phyloP scores from a whole-genome alignment of 2,797 vertebrate species.

The Mus spretus region DNA sequence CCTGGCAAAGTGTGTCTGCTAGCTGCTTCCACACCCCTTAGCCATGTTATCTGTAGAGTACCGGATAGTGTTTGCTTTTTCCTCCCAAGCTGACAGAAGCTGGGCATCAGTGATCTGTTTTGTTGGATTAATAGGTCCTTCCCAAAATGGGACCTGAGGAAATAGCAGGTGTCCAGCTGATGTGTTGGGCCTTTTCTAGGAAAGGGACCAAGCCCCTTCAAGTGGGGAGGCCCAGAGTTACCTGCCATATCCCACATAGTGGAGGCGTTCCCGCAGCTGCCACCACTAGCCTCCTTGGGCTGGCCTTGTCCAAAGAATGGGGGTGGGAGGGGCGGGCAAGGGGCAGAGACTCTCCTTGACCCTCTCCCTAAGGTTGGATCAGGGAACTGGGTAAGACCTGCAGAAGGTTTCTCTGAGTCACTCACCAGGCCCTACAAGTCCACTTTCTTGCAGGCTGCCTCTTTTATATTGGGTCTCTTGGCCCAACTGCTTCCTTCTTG shows the following conservation, averaged over 20 bases:
- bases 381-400: not conserved
- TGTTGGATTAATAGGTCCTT: not conserved
- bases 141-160: not conserved
- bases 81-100: not conserved
- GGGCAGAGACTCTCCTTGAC: not conserved
- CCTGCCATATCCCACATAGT: not conserved
- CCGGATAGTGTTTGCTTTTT: not conserved
- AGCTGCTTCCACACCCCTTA: not conserved
- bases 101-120: not conserved
- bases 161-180: not conserved
- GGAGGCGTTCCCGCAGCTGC: not conserved
- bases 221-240: not conserved
- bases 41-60: not conserved
- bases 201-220: not conserved
- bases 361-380: not conserved
- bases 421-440: not conserved
- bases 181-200: not conserved
- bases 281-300: not conserved
- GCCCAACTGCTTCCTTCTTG: not conserved
- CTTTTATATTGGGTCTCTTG: not conserved
- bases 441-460: not conserved
- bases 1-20: constrained; percentile 17
- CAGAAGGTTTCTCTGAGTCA: not conserved
- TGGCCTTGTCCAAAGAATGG: not conserved
- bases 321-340: not conserved